A percentile compares a stretch with the other conserved stretches of the same genome.
These are phyloP conservation scores for Subacronicta megacephala DNA, from an alignment of 2,888 invertebrate species.

Conservation along the genomic window DNA sequence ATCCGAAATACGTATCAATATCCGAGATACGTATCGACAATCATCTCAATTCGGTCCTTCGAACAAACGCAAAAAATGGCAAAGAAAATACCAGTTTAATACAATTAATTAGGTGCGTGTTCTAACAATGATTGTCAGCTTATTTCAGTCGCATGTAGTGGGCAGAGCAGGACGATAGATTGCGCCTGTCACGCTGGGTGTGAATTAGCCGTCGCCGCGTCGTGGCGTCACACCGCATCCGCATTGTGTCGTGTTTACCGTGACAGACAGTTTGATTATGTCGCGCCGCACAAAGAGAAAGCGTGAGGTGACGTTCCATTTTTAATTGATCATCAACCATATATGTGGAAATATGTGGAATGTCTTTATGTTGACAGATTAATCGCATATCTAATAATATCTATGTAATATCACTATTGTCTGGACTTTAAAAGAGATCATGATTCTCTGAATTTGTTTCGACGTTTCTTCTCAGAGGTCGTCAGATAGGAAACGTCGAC, in stretches of 20 bases:
- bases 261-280: conserved; percentile 30
- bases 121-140: conserved; percentile 26
- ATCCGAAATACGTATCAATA: no score
- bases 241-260: conserved; percentile 8
- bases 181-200: conserved; percentile 36
- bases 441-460: no score
- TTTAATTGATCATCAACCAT: conserved; percentile 10
- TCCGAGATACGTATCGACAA: no score
- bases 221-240: conserved; percentile 13
- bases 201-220: conserved; percentile 29
- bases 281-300: conserved; percentile 12
- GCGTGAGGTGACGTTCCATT: conserved; percentile 6
- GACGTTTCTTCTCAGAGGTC: no score
- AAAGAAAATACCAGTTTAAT: conserved; percentile 4
- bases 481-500: no score
- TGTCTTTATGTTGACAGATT: background rate
- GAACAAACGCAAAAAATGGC: no score
- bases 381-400: no score
- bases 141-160: conserved; percentile 37
- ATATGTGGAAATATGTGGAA: background rate
- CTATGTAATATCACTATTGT: no score
- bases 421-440: no score
- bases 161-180: conserved; percentile 32
- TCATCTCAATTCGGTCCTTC: no score
- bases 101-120: conserved; percentile 24